Conservation (phyloP, 2,113 vertebrate genomes). For the Sula dactylatra region DNA sequence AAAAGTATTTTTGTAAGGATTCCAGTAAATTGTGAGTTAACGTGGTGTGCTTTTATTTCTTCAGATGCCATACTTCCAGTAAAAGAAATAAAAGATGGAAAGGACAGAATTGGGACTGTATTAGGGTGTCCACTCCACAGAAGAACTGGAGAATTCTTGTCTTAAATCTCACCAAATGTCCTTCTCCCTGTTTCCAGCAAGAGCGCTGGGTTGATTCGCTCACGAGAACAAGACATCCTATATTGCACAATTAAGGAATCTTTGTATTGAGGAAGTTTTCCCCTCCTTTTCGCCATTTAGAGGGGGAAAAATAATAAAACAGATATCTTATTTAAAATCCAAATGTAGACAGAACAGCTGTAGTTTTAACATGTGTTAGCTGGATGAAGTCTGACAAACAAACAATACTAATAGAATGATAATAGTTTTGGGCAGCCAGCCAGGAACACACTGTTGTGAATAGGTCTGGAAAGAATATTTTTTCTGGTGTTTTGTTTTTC, state of each 20-base stretch:
- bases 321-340: not conserved
- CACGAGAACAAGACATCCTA: not conserved
- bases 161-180: not conserved
- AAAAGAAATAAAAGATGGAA: not conserved
- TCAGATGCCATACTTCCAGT: not conserved
- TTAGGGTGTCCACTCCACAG: not conserved
- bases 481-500: too few species aligned
- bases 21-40: not conserved
- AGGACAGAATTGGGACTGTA: not conserved
- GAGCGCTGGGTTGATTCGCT: not conserved
- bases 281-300: not conserved
- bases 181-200: not conserved
- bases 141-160: not conserved
- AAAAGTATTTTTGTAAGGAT: not conserved
- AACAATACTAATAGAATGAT: conserved; percentile 24
- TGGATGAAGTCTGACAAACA: not conserved
- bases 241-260: not conserved
- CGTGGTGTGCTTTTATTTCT: not conserved
- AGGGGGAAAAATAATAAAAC: not conserved
- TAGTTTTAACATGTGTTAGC: conserved; percentile 24
- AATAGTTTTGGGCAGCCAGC: conserved; percentile 11
- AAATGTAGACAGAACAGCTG: conserved; percentile 2
- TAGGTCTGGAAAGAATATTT: not conserved
- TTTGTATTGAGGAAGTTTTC: not conserved
- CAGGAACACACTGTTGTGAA: not conserved